Evolutionary conservation across 2,113 vertebrate species (phyloP), one percentile per base, ranked within the genome.

Genomic region (Caloenas nicobarica): DNA sequence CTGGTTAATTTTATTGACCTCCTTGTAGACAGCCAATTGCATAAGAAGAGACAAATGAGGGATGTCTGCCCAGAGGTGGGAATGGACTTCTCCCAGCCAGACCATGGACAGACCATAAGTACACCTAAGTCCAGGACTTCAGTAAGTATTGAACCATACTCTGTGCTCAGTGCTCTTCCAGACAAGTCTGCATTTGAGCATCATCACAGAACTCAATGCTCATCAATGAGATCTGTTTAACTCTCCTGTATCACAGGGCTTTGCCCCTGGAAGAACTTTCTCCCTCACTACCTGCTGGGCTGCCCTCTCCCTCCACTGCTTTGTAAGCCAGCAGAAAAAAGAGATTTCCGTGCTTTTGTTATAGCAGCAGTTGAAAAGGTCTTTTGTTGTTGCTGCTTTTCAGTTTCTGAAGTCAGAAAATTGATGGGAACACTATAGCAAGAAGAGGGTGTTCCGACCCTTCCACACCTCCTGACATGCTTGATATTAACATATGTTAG

Each of bases 21-120:
- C 17, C 9, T 17, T 34, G 10, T 5, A 44, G 21, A 54, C 33
- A 81, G 14, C 1, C 4, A 46, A 5, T 33, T 57, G 13, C 42
- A 54, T 3, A 46, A 12, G 31, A 71, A 91, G 5, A 65, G 38
- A 16, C 7, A 72, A 40, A 24, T 28, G 44, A 71, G 9, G 12
- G 22, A 66, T 3, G 6, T 7, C 15, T 25, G 5, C 31, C 26
- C 0, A 0, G 31, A 77, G 38, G n/a, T 50, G n/a, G 4, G 44
- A 16, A 58, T 48, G 13, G 16, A 40, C 16, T 86, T 46, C 19
- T 79, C 24, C 14, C 15, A 26, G 42, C 34, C 17, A 11, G 7
- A 4, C 16, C 21, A 3, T 1, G 13, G n/a, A 8, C 29, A 54
- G 34, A 56, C 6, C 40, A 38, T 23, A 77, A 6, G 0, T 38